Conservation (phyloP, 2,888 invertebrate species). For the Allacma fusca region DNA sequence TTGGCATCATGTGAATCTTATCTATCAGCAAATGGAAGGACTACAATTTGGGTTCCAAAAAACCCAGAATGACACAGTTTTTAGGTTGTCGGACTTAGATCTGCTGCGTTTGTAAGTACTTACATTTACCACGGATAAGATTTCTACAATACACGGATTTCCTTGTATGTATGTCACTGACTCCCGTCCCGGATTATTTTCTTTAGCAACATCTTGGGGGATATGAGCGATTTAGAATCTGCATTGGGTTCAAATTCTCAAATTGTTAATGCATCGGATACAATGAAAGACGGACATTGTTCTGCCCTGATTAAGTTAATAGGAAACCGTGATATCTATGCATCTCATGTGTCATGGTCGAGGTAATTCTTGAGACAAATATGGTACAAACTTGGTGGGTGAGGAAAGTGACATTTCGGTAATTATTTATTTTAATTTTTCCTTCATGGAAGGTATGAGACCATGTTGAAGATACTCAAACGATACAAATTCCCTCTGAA, state of each 20-base stretch:
- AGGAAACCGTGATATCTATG: slow-evolving; percentile 70
- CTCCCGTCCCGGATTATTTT: too few relatives aligned
- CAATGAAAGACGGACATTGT: slow-evolving; percentile 69
- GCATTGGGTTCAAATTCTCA: slow-evolving; percentile 55
- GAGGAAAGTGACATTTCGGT: too few relatives aligned
- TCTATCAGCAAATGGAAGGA: slow-evolving; percentile 80
- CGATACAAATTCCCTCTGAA: slow-evolving; percentile 83
- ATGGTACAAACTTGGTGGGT: too few relatives aligned
- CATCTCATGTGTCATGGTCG: slow-evolving; percentile 83
- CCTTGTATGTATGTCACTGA: too few relatives aligned
- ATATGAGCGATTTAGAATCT: slow-evolving; percentile 74
- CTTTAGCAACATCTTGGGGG: slow-evolving; percentile 78
- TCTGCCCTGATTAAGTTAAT: slow-evolving; percentile 74
- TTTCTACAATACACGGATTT: too few relatives aligned
- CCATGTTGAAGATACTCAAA: slow-evolving; percentile 85
- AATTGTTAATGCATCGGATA: background rate
- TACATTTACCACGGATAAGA: too few relatives aligned
- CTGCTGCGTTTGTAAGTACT: slow-evolving; percentile 55
- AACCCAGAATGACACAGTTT: background rate
- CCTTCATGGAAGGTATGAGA: slow-evolving; percentile 72
- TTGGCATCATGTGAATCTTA: slow-evolving; percentile 86
- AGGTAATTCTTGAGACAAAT: slow-evolving; percentile 67
- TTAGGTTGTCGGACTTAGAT: slow-evolving; percentile 37
- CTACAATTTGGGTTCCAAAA: slow-evolving; percentile 75
- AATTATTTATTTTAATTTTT: slow-evolving; percentile 8